Conservation (phyloP, 2,113 vertebrate genomes). For the Nothoprocta pentlandii region DNA sequence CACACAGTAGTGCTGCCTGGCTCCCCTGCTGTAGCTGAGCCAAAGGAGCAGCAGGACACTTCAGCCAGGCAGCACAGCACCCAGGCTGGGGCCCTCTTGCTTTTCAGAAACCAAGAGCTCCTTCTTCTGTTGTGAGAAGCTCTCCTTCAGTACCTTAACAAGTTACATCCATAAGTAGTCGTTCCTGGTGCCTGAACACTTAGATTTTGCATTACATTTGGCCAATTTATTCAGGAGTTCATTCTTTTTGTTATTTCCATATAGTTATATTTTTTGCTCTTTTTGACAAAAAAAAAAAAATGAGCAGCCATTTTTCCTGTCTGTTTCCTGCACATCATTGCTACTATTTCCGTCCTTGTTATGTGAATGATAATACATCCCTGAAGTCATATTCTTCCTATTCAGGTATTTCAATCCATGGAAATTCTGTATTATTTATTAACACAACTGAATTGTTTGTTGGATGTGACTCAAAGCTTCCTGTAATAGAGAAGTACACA, state of each 20-base stretch:
- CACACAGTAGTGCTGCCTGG: too few relatives aligned
- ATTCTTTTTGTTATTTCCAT: neutral
- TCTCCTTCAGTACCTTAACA: neutral
- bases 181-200: neutral
- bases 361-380: neutral
- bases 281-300: too few relatives aligned
- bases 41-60: neutral
- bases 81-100: neutral
- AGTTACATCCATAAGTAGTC: neutral
- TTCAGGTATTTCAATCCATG: neutral
- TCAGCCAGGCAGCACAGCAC: neutral
- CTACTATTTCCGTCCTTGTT: neutral
- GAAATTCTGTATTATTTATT: neutral
- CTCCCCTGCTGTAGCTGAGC: neutral
- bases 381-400: neutral
- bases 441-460: neutral
- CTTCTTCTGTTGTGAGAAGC: neutral
- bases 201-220: rapidly evolving
- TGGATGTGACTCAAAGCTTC: constrained; percentile 1
- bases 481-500: rapidly evolving
- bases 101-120: neutral
- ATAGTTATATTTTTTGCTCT: too few relatives aligned
- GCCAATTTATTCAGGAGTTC: neutral
- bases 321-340: rapidly evolving
- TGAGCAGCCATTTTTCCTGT: neutral